phyloP scores from a whole-genome alignment of 2,888 invertebrate species.

The Ethmia dodecea region DNA sequence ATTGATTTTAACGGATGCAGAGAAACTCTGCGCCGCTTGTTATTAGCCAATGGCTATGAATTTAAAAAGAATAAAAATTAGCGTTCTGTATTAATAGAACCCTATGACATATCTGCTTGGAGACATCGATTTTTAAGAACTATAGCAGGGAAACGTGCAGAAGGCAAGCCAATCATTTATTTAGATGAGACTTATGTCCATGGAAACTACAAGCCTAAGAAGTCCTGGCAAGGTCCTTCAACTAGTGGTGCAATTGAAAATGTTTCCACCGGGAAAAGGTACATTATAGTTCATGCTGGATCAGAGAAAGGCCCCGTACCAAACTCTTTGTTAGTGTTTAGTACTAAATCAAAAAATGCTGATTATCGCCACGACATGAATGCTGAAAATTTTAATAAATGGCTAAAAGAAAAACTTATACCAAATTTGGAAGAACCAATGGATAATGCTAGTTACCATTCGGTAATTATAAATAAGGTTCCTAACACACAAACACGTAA shows the following conservation, averaged over 20 bases:
- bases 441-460: no score
- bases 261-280: slow-evolving; percentile 11
- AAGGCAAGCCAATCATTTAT: slow-evolving; percentile 7
- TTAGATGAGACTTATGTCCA: slow-evolving; percentile 15
- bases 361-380: no score
- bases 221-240: slow-evolving; percentile 12
- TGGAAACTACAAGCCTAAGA: slow-evolving; percentile 11
- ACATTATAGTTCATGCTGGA: slow-evolving; percentile 13
- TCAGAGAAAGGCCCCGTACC: slow-evolving; percentile 12
- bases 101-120: slow-evolving; percentile 22
- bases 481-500: no score
- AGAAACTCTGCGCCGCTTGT: slow-evolving; percentile 15
- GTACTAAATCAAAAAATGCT: no score
- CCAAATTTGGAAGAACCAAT: no score
- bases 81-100: slow-evolving; percentile 21
- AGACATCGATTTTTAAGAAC: slow-evolving; percentile 19
- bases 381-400: no score
- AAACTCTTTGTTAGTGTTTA: no score
- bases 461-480: no score
- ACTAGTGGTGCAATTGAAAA: slow-evolving; percentile 4
- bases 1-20: slow-evolving; percentile 14
- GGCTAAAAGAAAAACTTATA: no score
- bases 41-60: slow-evolving; percentile 15
- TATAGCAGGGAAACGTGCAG: slow-evolving; percentile 10
- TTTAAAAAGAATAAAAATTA: slow-evolving; percentile 23